phyloP scores from a whole-genome alignment of 2,797 vertebrate genomes.

The Leptatherina wallacei region DNA sequence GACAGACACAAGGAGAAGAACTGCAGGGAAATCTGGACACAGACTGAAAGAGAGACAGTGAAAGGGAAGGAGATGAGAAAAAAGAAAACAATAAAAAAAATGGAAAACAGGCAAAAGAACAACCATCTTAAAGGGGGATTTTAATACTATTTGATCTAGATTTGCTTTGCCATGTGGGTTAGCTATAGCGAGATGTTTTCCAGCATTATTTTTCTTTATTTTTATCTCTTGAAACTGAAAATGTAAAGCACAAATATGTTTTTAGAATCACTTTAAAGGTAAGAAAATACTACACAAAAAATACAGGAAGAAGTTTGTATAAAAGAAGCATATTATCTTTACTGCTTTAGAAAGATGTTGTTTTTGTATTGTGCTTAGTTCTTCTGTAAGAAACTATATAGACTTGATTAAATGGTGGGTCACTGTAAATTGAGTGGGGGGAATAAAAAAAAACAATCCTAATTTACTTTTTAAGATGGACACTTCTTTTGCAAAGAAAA shows the following conservation, averaged over 20 bases:
- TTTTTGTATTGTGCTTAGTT: background rate
- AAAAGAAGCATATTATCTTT: background rate
- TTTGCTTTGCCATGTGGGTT: background rate
- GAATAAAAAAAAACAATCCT: background rate
- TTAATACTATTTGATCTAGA: background rate
- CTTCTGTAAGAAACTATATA: no score
- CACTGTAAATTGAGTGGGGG: background rate
- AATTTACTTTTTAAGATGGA: slow-evolving; percentile 56
- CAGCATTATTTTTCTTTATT: background rate
- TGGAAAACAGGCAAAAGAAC: slow-evolving; percentile 58
- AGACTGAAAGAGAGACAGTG: slow-evolving; percentile 63
- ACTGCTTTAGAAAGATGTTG: background rate
- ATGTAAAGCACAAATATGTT: background rate
- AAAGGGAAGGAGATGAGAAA: slow-evolving; percentile 31
- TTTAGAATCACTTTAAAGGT: background rate
- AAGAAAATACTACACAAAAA: background rate
- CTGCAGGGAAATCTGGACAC: slow-evolving; percentile 91
- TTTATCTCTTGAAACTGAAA: background rate
- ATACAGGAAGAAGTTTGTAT: background rate
- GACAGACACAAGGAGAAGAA: slow-evolving; percentile 91
- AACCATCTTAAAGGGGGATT: slow-evolving; percentile 53
- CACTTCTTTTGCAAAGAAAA: slow-evolving; percentile 58
- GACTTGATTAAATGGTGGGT: no score
- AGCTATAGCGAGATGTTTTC: background rate
- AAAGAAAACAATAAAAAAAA: slow-evolving; percentile 20